phyloP scores from a whole-genome alignment of 2,113 vertebrate genomes.

The Chamaetylas fuelleborni region DNA sequence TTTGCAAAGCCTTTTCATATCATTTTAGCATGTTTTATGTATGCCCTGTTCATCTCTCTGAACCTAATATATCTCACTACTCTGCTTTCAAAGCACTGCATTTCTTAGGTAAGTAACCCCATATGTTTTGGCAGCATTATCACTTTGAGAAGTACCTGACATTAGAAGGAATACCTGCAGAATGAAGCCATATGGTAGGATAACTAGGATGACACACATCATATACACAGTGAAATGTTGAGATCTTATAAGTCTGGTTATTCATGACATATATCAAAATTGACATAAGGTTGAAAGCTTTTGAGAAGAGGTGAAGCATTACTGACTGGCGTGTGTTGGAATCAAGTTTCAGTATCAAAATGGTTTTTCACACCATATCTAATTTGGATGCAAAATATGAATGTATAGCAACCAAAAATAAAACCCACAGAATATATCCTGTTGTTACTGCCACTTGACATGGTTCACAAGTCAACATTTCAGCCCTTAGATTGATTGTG shows the following conservation, averaged over 20 bases:
- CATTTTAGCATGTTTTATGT: background rate
- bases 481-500: background rate
- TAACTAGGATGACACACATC: background rate
- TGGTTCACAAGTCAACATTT: background rate
- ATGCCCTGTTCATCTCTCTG: background rate
- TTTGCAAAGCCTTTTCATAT: background rate
- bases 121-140: background rate
- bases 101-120: background rate
- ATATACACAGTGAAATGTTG: background rate
- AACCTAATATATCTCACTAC: background rate
- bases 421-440: background rate
- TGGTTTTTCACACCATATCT: background rate
- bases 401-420: background rate
- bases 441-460: background rate
- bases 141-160: background rate
- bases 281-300: background rate
- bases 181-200: background rate
- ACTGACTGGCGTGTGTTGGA: background rate
- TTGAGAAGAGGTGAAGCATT: background rate
- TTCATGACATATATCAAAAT: background rate
- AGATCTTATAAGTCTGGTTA: background rate
- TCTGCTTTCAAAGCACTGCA: background rate
- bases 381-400: background rate
- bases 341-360: background rate
- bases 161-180: background rate